Conservation (phyloP, 2,113 vertebrate genomes). For the Shinisaurus crocodilurus region DNA sequence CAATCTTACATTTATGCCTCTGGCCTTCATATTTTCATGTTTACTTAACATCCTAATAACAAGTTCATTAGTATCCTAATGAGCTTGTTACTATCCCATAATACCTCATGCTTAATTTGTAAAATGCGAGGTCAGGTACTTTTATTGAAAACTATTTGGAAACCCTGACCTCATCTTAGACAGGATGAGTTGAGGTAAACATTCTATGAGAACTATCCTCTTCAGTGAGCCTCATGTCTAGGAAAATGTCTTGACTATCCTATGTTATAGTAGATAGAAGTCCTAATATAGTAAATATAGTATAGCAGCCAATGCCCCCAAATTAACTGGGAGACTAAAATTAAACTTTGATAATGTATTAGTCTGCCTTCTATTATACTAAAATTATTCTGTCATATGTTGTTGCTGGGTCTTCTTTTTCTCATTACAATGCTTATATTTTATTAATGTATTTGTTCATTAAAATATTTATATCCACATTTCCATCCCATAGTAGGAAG, state of each 20-base stretch:
- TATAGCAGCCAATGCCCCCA: not conserved
- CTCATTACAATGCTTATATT: too few relatives aligned
- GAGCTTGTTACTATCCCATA: not conserved
- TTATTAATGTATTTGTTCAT: too few relatives aligned
- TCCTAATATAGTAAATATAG: not conserved
- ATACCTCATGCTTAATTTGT: not conserved
- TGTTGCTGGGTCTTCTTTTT: too few relatives aligned
- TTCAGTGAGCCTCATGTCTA: not conserved
- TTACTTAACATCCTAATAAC: not conserved
- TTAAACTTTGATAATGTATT: not conserved
- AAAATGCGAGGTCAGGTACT: not conserved
- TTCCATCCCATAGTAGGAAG: too few relatives aligned
- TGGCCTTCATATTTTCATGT: not conserved
- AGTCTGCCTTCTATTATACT: too few relatives aligned
- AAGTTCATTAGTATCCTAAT: not conserved
- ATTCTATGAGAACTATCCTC: not conserved
- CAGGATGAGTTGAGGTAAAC: not conserved
- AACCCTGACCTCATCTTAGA: not conserved
- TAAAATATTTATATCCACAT: too few relatives aligned
- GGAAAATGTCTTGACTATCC: not conserved
- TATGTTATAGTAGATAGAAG: not conserved
- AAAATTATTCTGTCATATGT: too few relatives aligned
- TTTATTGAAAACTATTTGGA: not conserved
- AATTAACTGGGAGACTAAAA: not conserved
- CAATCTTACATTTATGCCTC: not conserved